Conservation (phyloP, 2,888 invertebrate genomes). For the Thelaira solivaga region DNA sequence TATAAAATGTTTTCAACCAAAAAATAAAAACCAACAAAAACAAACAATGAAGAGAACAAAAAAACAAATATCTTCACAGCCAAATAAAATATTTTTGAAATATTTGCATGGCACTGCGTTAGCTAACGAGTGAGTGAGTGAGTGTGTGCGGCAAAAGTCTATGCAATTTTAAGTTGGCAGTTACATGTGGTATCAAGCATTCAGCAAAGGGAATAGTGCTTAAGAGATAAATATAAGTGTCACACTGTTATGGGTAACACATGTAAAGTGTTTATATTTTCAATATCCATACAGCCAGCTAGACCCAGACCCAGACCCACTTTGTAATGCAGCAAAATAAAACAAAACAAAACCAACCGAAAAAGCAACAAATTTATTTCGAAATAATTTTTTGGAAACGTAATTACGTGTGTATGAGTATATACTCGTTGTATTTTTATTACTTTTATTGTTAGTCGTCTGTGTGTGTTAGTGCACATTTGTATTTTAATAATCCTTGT, state of each 20-base stretch:
- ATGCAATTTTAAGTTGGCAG: too few species aligned
- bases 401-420: conserved; percentile 10
- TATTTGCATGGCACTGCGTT: conserved; percentile 27
- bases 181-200: not conserved
- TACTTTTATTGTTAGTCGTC: too few species aligned
- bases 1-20: not conserved
- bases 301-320: conserved; percentile 49
- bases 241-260: conserved; percentile 46
- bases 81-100: conserved; percentile 48
- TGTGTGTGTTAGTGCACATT: too few species aligned
- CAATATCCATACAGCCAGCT: not conserved
- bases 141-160: too few species aligned
- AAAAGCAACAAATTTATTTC: conserved; percentile 6
- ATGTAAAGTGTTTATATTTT: conserved; percentile 40
- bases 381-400: conserved; percentile 16
- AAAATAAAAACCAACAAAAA: too few species aligned
- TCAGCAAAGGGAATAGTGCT: not conserved
- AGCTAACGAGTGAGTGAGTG: not conserved
- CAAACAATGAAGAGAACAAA: not conserved
- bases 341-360: conserved; percentile 2
- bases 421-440: conserved; percentile 7
- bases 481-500: conserved; percentile 40
- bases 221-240: conserved; percentile 48
- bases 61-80: conserved; percentile 29
- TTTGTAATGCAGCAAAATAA: conserved; percentile 46